Conservation (phyloP, 1,140 invertebrate species). For the Halesus radiatus region DNA sequence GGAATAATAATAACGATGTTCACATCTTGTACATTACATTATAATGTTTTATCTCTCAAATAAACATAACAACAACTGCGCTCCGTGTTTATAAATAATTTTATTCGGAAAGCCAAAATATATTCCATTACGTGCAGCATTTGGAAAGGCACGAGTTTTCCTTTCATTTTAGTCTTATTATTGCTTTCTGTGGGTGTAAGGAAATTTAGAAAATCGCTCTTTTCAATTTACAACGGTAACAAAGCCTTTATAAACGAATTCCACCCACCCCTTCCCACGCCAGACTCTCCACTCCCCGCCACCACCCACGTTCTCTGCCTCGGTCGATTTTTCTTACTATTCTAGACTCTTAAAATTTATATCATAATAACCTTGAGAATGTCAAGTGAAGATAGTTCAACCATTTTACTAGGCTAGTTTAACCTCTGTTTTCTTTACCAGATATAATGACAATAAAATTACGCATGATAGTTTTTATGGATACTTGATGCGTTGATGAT, state of each 20-base stretch:
- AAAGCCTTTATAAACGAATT: constrained; percentile 39
- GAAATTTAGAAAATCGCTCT: constrained; percentile 31
- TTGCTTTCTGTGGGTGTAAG: constrained; percentile 29
- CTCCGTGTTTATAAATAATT: constrained; percentile 11
- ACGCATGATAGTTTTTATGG: too few species aligned
- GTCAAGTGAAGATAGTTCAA: constrained; percentile 5
- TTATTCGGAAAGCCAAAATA: neutral
- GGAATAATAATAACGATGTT: constrained; percentile 2
- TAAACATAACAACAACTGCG: neutral
- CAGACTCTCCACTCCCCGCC: neutral
- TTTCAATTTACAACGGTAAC: constrained; percentile 34
- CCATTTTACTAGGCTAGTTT: too few species aligned
- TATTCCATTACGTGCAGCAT: constrained; percentile 19
- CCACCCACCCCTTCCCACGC: neutral
- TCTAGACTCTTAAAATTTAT: constrained; percentile 13
- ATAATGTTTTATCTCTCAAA: neutral
- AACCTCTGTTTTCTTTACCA: too few species aligned
- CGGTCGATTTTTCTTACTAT: constrained; percentile 28
- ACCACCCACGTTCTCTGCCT: neutral
- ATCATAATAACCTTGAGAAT: constrained; percentile 14
- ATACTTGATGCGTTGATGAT: too few species aligned
- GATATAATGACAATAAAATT: too few species aligned
- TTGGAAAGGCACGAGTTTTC: constrained; percentile 25
- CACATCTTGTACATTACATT: too few species aligned
- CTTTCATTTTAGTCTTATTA: constrained; percentile 33